phyloP scores from a whole-genome alignment of 2,797 vertebrate genomes.

The Alcedo atthis region DNA sequence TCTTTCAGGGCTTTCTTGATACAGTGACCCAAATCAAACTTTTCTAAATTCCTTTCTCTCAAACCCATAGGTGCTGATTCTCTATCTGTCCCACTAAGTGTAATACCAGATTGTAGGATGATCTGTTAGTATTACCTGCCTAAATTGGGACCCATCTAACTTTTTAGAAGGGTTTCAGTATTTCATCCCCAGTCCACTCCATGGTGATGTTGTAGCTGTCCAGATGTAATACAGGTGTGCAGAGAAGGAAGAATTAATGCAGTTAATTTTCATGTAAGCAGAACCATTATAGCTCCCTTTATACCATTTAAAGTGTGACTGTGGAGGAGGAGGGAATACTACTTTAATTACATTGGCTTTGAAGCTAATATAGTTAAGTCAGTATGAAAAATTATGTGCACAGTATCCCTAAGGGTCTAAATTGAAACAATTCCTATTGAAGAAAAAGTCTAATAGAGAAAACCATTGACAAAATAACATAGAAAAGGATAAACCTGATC shows the following conservation, averaged over 20 bases:
- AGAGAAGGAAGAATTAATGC: constrained; percentile 32
- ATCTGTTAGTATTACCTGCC: not conserved
- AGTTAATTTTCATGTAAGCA: constrained; percentile 49
- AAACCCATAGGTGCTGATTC: not conserved
- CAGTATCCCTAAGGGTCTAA: constrained; percentile 39
- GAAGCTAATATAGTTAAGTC: constrained; percentile 58
- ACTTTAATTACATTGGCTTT: constrained; percentile 61
- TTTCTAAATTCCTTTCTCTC: not conserved
- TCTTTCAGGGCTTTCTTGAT: not conserved
- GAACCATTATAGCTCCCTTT: constrained; percentile 41
- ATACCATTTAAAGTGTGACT: constrained; percentile 46
- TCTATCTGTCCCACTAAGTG: not conserved
- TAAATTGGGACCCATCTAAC: not conserved
- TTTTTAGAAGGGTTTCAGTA: not conserved
- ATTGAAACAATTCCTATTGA: constrained; percentile 42
- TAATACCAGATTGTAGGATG: not conserved
- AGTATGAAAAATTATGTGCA: constrained; percentile 41
- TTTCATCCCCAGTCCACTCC: not conserved
- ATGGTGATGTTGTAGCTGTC: not conserved
- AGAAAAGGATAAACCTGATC: not conserved
- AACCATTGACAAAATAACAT: not conserved
- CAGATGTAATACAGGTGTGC: constrained; percentile 35
- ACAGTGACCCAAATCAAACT: not conserved
- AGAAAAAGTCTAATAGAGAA: constrained; percentile 27
- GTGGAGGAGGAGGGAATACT: constrained; percentile 31